Conservation (phyloP, 64 coral and sea anemone genomes). For the Montipora efflorescens region DNA sequence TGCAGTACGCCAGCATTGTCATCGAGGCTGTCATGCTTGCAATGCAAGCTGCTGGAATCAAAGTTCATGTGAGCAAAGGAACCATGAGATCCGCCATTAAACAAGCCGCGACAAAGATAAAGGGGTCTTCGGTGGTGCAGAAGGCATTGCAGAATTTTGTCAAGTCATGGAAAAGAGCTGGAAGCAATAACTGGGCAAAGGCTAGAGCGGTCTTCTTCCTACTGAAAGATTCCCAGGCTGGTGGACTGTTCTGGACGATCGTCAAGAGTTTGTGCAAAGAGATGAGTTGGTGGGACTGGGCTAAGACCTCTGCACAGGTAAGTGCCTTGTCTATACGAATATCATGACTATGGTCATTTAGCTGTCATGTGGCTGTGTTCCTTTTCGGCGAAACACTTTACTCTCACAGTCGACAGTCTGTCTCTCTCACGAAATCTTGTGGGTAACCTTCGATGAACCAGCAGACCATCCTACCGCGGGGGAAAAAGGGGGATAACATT, state of each 20-base stretch:
- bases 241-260: constrained; percentile 52
- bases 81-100: background rate
- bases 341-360: background rate
- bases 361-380: background rate
- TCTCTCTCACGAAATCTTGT: no score
- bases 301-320: constrained; percentile 23
- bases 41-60: constrained; percentile 42
- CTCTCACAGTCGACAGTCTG: no score
- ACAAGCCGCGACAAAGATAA: background rate
- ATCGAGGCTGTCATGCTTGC: constrained; percentile 23
- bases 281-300: constrained; percentile 47
- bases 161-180: constrained; percentile 33
- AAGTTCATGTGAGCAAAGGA: background rate
- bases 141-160: constrained; percentile 39
- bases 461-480: no score
- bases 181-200: constrained; percentile 26
- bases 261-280: constrained; percentile 44
- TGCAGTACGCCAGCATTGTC: constrained; percentile 28
- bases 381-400: no score
- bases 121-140: constrained; percentile 11
- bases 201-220: constrained; percentile 39
- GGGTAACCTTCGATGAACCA: no score
- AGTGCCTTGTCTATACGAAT: background rate
- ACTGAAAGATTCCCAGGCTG: background rate
- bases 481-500: no score